Base-by-base conservation (phyloP, 1,140 invertebrate genomes). In the Drosophila kepulauana region DNA sequence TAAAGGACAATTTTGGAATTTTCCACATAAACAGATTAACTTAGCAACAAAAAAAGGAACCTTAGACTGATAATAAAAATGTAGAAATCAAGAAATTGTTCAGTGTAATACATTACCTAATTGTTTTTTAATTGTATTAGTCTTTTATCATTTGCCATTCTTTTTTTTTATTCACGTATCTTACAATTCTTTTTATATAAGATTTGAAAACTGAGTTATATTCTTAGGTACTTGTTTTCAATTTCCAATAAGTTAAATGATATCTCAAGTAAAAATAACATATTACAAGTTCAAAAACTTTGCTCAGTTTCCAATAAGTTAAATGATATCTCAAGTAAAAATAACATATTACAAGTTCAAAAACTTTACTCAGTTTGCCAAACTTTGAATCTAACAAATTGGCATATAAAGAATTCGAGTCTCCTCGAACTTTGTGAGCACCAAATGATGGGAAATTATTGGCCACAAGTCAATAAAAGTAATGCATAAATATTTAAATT, bases 331-430 rank as follows among this genome's bases (percentile, higher is more conserved):
- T 10, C 6, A 16, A 8, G 3, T 54, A n/a, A 54, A 56, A 33
- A 56, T 16, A 41, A 41, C 38, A 41, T 41, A n/a, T 11, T 10
- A 41, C 10, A 41, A 41, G 11, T 41, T 5, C 7, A 46, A 61
- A 30, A 66, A 72, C 28, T 48, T 48, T 61, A 7, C 25, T 3
- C n/a, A 58, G 49, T 77, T 70, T 57, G 28, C 15, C 49, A 79
- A 79, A 84, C 61, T 82, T 84, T 64, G 41, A 82, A 82, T 71
- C 58, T 43, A 33, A 8, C 38, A 78, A 81, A 73, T 81, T 78
- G 35, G 8, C 13, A 43, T 13, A 57, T 46, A 49, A 61, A 65
- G 63, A 57, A 38, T 10, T 25, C 20, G 3, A 25, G 33, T 49
- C 54, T 66, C 52, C 20, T 38, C 35, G 56, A 81, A 81, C 35